Evolutionary conservation across 2,113 vertebrate species (phyloP), one percentile per base, ranked within the genome.

Genomic region (Rhizomys pruinosus): DNA sequence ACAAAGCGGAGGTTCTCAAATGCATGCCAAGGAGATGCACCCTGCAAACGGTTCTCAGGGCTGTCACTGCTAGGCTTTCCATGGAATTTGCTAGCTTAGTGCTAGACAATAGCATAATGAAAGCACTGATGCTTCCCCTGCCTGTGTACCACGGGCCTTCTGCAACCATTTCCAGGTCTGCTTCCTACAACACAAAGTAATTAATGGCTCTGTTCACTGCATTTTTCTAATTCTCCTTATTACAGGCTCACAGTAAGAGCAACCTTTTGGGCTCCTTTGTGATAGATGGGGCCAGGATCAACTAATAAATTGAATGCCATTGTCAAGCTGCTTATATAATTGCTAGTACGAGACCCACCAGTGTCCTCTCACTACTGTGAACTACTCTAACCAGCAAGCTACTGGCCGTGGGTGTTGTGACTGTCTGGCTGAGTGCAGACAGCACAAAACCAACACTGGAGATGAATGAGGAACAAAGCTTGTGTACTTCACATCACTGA

Each of bases 1-100:
- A 84, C 32, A 96, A 69, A 97, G 93, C 37, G 47, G 42, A 55
- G 71, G 93, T 84, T 90, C 95, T 39, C 93, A 66, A 91, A 96
- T 87, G 89, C 1, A 86, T 0, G 55, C 76, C 77, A 42, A 27
- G 64, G 29, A 84, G 63, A 84, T 55, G 77, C 68, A 84, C 90
- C 94, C 3, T 66, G 39, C 79, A 96, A 96, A 47, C 69, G 76
- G 16, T 7, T 55, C 6, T n/a, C 64, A n/a, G 12, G 47, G 44
- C n/a, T 64, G 87, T 94, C 90, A 92, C 63, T 80, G 82, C 59
- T 23, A 72, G 55, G 69, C 19, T 86, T 96, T 81, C 92, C 79
- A 84, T 32, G 16, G n/a, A 81, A 57, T 6, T 72, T n/a, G 13
- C 63, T 59, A 85, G 39, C n/a, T 81, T 57, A 66, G 22, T 55